Evolutionary conservation across 2,113 vertebrate genomes (phyloP), one percentile per base, ranked within the genome.

Genomic region (Micromys minutus): DNA sequence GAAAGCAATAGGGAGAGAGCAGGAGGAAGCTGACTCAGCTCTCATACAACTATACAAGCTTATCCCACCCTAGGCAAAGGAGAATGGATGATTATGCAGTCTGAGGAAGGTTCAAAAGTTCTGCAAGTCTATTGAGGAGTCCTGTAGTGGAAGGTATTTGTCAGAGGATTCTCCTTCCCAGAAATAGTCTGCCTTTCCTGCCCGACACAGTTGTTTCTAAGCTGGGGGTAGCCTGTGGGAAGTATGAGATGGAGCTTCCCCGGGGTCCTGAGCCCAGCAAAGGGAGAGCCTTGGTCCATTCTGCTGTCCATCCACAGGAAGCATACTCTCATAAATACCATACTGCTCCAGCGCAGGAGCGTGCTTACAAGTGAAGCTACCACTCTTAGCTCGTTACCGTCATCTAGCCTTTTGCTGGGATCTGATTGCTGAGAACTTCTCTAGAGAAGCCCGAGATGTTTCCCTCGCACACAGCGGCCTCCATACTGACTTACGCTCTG

Each of bases 381-480:
- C n/a, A 52, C 50, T 75, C 34, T 94, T 22, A 29, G 57, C 8
- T 52, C 71, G 19, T 29, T 39, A 0, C 22, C 67, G 22, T 11
- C 16, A 2, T 34, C 26, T 10, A 47, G 34, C 24, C 24, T n/a
- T 67, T 90, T n/a, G 63, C 72, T 90, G 21, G 91, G 17, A 45
- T 57, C 22, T 29, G 34, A 52, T 16, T 17, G 17, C 83, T 22
- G 19, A 65, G 47, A 36, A 15, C 26, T 22, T 50, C 50, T 31
- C 3, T 0, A 39, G 29, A 85, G 34, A 31, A 87, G 19, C 36
- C 1, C 0, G 1, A n/a, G 39, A 36, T 55, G 13, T 5, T 57
- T 42, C 16, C 39, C 39, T 67, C 5, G 61, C 4, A 21, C 1
- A 4, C 26, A 12, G 17, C 7, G 7, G 19, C 57, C 39, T 93